Percentiles rank a stretch among this genome's conserved stretches.
phyloP scores from a whole-genome alignment of 2,888 invertebrate species.

The Acholoe squamosa region DNA sequence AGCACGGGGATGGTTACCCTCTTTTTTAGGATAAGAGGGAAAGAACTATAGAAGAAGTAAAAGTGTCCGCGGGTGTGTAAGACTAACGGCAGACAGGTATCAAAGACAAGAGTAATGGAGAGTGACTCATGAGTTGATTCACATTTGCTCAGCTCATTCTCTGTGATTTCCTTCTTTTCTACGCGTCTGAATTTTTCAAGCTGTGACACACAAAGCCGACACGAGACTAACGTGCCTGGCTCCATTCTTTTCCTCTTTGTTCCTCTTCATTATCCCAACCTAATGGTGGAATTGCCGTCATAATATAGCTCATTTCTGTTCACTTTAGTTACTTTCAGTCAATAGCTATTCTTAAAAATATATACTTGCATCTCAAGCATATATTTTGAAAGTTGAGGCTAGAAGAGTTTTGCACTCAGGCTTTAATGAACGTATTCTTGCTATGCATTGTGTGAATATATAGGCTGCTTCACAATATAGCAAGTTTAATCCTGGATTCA shows the following conservation, averaged over 20 bases:
- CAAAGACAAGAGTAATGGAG: conserved; percentile 33
- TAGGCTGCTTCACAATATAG: too few species aligned
- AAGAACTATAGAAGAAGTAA: too few species aligned
- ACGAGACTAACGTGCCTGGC: background rate
- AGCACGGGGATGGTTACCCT: background rate
- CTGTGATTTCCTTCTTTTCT: background rate
- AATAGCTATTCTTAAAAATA: too few species aligned
- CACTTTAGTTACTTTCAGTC: too few species aligned
- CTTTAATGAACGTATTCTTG: too few species aligned
- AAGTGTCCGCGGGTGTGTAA: background rate
- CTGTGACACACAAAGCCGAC: conserved; percentile 7
- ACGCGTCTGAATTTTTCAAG: background rate
- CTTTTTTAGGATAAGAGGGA: background rate
- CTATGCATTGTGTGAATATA: background rate
- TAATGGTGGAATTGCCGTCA: too few species aligned
- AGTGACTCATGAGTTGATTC: conserved; percentile 32
- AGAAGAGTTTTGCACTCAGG: background rate
- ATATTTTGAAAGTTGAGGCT: background rate
- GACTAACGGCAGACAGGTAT: background rate
- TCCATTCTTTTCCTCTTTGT: too few species aligned
- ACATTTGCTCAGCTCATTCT: background rate
- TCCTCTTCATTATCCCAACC: too few species aligned
- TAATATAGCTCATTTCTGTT: too few species aligned
- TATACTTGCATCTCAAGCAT: too few species aligned
- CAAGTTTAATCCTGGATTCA: background rate